Base-by-base conservation (phyloP, 2,888 invertebrate genomes). In the Sinhomidia bicolor region DNA sequence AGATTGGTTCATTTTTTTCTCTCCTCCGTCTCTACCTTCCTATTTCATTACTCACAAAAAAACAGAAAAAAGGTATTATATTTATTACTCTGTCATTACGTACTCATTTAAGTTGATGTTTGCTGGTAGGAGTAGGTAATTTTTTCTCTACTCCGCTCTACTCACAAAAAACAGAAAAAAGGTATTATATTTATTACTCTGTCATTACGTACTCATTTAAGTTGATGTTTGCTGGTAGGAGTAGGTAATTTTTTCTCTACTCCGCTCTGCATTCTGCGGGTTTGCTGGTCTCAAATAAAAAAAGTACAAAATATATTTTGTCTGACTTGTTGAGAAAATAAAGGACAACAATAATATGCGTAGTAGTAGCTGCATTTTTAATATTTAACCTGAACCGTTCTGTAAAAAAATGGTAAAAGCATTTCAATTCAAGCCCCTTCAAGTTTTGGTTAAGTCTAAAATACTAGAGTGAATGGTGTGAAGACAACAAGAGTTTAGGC, bases 81-180 rank as follows among this genome's bases (percentile, higher is more conserved):
- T 68, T 41, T 71, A 71, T 71, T 71, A 76, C 85, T 78, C 85
- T 76, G 71, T 84, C 74, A 85, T 85, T 85, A 85, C 36, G 54
- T 44, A 44, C 51, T 78, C 78, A 29, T 78, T 51, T 82, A 41
- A 32, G 20, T 26, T 12, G 23, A 10, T 14, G 41, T 1, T 32
- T 5, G 36, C 7, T 5, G 36, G 36, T 36, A 36, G 36, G 36
- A 7, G 7, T 36, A n/a, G 20, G 17, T 20, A 2, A 20, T 57
- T 20, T 20, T 57, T 17, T 20, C 1, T n/a, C 17, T 10, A 20
- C 57, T 6, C 4, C 17, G 20, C 3, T 17, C 10, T 6, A 14
- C n/a, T n/a, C n/a, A n/a, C n/a, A n/a, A n/a, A n/a, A n/a, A n/a
- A n/a, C n/a, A n/a, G n/a, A n/a, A n/a, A n/a, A n/a, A n/a, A n/a